Evolutionary conservation across 2,797 vertebrate genomes (phyloP), one percentile per base, ranked within the genome.

Genomic region (Sebastes hubbsi): DNA sequence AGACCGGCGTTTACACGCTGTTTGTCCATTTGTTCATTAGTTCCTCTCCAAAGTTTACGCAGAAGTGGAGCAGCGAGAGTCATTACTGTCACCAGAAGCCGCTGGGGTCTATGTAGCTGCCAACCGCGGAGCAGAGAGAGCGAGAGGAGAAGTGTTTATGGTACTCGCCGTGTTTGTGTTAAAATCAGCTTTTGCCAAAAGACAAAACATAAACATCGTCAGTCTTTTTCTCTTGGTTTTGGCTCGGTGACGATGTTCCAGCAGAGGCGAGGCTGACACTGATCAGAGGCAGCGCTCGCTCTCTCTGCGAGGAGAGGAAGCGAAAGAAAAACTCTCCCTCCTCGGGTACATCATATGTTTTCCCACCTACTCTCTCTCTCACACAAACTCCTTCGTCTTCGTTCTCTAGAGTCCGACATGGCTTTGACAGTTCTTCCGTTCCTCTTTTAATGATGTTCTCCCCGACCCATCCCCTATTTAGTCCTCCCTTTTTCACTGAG

Each of bases 201-300:
- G 90, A 92, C 89, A 79, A 89, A 93, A 89, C 85, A 90, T 93
- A 95, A 94, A 95, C 93, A 92, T 81, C 82, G 20, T 93, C 86
- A 77, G 75, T 94, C 88, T 90, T 81, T 77, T 87, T 87, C 83
- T 86, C 81, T 42, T 18, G 72, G 79, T 75, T 89, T 88, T 90
- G 89, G 89, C 85, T 88, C 27, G 65, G 65, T 77, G 88, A 83
- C 54, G 59, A 86, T 72, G 87, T 90, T 91, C 86, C 71, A 84
- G 36, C 80, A 73, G 87, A 86, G 76, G 84, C 60, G 64, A 87
- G 58, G 87, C 60, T 87, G 90, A 91, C 80, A 80, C 72, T 87
- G 81, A 81, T 91, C 87, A 84, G 90, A 91, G 73, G 90, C 93
- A 87, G 86, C 77, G 46, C 75, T 49, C 58, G 83, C 71, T 75